Conservation (phyloP, 2,888 invertebrate species). For the Unio pictorum region DNA sequence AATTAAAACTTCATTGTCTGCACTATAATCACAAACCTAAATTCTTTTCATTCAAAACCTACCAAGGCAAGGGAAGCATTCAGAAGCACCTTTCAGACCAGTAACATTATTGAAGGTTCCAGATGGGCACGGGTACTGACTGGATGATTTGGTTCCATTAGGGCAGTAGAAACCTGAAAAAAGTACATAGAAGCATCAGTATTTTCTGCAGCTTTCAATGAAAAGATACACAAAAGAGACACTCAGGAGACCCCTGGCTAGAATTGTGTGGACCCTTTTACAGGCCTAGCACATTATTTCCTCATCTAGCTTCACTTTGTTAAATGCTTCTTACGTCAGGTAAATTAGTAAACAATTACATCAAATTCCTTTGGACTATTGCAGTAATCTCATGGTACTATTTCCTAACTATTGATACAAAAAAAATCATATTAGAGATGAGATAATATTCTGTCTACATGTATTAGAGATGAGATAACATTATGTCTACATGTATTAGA, state of each 20-base stretch:
- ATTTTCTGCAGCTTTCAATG: too few species aligned
- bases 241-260: too few species aligned
- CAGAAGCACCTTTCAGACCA: constrained; percentile 45
- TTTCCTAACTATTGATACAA: neutral
- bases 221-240: too few species aligned
- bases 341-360: neutral
- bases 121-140: constrained; percentile 54
- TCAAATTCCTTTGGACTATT: neutral
- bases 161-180: constrained; percentile 60
- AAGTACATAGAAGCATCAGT: neutral
- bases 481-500: too few species aligned
- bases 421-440: too few species aligned
- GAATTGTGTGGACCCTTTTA: too few species aligned
- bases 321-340: too few species aligned
- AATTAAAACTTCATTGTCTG: too few species aligned
- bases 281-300: too few species aligned
- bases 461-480: too few species aligned
- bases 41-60: constrained; percentile 14
- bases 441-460: too few species aligned
- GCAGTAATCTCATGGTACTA: neutral
- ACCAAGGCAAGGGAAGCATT: constrained; percentile 63
- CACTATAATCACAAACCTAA: neutral
- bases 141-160: constrained; percentile 51
- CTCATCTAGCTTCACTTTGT: too few species aligned
- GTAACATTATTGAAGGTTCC: constrained; percentile 65